phyloP scores from a whole-genome alignment of 2,113 vertebrate species.

The Geococcyx californianus region DNA sequence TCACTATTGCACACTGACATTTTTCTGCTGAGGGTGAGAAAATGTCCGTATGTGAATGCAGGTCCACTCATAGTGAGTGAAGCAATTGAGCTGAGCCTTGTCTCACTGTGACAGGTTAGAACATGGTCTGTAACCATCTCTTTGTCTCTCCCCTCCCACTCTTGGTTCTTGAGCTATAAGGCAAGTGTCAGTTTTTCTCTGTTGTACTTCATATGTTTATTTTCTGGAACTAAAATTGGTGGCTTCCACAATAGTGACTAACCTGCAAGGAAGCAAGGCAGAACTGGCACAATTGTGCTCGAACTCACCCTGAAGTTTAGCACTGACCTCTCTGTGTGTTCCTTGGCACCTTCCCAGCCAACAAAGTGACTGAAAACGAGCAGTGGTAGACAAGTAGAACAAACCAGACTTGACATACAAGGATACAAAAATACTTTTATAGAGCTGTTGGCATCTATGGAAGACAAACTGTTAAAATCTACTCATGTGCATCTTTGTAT shows the following conservation, averaged over 20 bases:
- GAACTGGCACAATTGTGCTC: not conserved
- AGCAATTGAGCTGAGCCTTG: no score
- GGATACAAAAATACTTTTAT: not conserved
- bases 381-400: not conserved
- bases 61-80: no score
- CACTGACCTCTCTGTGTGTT: not conserved
- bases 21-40: no score
- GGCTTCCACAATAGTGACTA: fast-evolving
- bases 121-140: no score
- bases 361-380: not conserved
- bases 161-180: no score
- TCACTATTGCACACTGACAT: no score
- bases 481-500: not conserved
- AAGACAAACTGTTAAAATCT: not conserved
- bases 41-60: no score
- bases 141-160: no score
- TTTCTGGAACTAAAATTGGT: not conserved
- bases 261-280: not conserved
- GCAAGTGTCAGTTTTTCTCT: no score
- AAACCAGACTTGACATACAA: not conserved
- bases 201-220: no score
- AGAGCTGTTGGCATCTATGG: not conserved
- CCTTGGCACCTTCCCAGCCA: not conserved
- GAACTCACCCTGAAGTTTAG: not conserved
- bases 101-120: no score